phyloP scores from a whole-genome alignment of 2,113 vertebrate genomes.

The Ailurus styani region DNA sequence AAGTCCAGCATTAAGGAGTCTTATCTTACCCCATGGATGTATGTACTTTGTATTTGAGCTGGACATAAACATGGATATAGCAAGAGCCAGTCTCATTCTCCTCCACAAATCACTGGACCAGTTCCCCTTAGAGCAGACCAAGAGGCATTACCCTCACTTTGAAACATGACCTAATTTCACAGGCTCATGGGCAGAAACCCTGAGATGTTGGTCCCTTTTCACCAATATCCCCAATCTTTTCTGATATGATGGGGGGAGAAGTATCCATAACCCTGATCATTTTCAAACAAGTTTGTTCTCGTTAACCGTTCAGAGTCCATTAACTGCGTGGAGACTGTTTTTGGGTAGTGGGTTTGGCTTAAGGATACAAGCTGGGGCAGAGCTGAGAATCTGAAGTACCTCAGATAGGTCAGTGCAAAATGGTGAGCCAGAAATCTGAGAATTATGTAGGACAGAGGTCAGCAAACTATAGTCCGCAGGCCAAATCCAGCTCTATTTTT shows the following conservation, averaged over 20 bases:
- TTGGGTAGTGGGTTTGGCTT: neutral
- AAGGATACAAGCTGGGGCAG: neutral
- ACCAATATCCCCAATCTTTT: neutral
- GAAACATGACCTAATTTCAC: conserved; percentile 46
- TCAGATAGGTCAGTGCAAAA: neutral
- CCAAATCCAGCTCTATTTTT: neutral
- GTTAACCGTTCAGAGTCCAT: neutral
- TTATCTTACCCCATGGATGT: conserved; percentile 35
- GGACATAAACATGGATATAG: conserved; percentile 12
- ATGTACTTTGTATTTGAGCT: neutral
- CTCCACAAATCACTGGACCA: conserved; percentile 21
- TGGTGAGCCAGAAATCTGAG: neutral
- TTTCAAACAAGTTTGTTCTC: neutral
- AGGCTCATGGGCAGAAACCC: conserved; percentile 25
- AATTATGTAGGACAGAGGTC: neutral
- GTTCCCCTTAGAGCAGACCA: neutral
- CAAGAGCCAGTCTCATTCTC: neutral
- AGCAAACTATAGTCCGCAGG: neutral
- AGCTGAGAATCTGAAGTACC: neutral
- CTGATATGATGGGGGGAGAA: neutral
- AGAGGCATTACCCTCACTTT: conserved; percentile 13
- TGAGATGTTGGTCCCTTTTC: neutral
- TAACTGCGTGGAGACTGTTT: neutral
- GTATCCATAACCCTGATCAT: neutral
- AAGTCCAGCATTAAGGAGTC: neutral